phyloP scores from a whole-genome alignment of 2,797 vertebrate species.

The Myripristis murdjan region DNA sequence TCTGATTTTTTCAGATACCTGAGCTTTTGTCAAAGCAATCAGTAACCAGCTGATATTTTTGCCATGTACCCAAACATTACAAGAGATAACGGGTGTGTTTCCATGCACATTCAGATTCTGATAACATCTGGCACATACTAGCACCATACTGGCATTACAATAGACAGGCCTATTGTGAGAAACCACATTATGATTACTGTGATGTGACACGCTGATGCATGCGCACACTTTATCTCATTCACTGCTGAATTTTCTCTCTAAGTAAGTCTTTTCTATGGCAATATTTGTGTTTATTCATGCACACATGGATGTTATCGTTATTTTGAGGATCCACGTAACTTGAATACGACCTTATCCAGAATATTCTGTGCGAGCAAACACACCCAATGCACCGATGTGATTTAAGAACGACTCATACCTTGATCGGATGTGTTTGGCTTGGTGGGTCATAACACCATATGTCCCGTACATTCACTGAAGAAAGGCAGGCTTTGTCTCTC shows the following conservation, averaged over 20 bases:
- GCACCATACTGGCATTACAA: constrained; percentile 9
- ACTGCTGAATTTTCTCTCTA: not conserved
- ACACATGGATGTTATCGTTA: not conserved
- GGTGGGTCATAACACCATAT: constrained; percentile 35
- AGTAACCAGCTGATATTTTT: constrained; percentile 49
- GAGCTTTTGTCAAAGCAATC: constrained; percentile 61
- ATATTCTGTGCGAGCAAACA: constrained; percentile 23
- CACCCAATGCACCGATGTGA: not conserved
- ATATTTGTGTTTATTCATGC: constrained; percentile 4
- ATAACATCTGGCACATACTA: not conserved
- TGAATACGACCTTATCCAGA: constrained; percentile 9
- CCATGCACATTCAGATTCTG: constrained; percentile 19
- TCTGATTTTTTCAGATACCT: constrained; percentile 52
- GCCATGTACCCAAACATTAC: constrained; percentile 51
- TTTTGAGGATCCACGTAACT: not conserved
- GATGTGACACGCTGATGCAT: not conserved
- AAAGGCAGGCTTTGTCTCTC: constrained; percentile 57
- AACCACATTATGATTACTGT: not conserved
- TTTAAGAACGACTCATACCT: constrained; percentile 14
- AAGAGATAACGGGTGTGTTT: constrained; percentile 25
- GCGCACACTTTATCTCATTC: not conserved
- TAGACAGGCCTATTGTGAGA: not conserved
- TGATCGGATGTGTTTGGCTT: constrained; percentile 36
- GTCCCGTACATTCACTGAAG: constrained; percentile 68
- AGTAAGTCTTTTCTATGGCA: not conserved